These are phyloP conservation scores for Phrynosoma blainvillii DNA, from an alignment of 2,113 vertebrate species.

Conservation along the genomic window DNA sequence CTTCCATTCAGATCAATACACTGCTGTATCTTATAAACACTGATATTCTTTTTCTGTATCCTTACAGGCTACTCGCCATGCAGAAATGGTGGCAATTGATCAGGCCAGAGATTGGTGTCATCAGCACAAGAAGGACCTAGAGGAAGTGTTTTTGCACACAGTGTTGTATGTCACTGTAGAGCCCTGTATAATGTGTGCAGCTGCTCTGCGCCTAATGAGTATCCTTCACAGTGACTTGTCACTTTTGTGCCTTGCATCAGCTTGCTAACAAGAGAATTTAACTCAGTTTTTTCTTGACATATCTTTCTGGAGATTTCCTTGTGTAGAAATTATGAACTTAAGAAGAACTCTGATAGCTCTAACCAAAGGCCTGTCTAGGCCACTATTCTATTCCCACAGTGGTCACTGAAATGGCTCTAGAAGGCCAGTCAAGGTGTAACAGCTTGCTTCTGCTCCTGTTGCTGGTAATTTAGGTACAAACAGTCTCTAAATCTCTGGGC, in stretches of 20 bases:
- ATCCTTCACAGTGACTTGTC: conserved; percentile 78
- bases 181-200: conserved; percentile 95
- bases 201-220: conserved; percentile 90
- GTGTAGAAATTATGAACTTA: neutral
- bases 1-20: neutral
- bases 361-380: neutral
- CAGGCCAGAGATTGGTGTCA: conserved; percentile 89
- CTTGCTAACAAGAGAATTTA: neutral
- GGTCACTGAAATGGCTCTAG: neutral
- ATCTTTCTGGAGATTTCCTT: neutral
- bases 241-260: neutral
- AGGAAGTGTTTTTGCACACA: conserved; percentile 76
- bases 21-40: conserved; percentile 12
- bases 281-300: neutral
- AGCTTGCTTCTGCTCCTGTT: neutral
- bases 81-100: conserved; percentile 94
- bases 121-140: conserved; percentile 54
- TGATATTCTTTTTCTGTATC: conserved; percentile 28
- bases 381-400: neutral
- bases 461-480: neutral
- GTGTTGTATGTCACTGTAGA: conserved; percentile 94
- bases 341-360: neutral
- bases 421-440: neutral
- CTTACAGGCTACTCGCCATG: conserved; percentile 92
- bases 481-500: no score